Conservation (phyloP, 2,113 vertebrate species). For the Oxyruncus cristatus region DNA sequence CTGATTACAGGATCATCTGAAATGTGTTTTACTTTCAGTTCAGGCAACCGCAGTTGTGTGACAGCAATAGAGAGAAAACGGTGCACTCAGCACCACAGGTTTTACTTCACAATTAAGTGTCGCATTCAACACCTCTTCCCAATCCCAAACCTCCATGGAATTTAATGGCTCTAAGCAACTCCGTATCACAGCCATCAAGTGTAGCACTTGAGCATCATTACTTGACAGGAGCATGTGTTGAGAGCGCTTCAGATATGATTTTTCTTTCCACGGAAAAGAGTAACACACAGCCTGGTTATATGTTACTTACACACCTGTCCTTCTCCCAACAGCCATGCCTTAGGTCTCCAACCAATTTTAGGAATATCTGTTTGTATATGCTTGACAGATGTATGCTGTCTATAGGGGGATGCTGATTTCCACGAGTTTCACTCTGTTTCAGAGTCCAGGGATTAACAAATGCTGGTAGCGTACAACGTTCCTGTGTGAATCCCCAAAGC, state of each 20-base stretch:
- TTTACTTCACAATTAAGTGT: neutral
- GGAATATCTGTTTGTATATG: neutral
- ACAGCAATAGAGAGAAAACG: neutral
- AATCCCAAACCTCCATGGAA: neutral
- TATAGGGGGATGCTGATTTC: neutral
- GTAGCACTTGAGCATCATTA: neutral
- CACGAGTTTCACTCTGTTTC: neutral
- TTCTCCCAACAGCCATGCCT: neutral
- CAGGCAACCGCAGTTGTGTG: neutral
- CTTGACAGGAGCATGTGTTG: neutral
- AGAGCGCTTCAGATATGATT: neutral
- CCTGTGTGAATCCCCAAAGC: neutral
- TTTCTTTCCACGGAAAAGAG: neutral
- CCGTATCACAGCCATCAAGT: neutral
- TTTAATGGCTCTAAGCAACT: neutral
- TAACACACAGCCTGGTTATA: neutral
- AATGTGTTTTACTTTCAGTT: neutral
- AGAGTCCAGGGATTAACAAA: neutral
- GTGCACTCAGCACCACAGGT: neutral
- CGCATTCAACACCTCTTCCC: neutral
- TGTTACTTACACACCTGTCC: neutral
- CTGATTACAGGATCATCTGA: neutral
- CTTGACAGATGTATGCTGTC: neutral
- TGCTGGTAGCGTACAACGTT: accelerated
- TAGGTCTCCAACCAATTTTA: neutral